Conservation (phyloP, 2,797 vertebrate genomes). For the Danio jaintianensis region DNA sequence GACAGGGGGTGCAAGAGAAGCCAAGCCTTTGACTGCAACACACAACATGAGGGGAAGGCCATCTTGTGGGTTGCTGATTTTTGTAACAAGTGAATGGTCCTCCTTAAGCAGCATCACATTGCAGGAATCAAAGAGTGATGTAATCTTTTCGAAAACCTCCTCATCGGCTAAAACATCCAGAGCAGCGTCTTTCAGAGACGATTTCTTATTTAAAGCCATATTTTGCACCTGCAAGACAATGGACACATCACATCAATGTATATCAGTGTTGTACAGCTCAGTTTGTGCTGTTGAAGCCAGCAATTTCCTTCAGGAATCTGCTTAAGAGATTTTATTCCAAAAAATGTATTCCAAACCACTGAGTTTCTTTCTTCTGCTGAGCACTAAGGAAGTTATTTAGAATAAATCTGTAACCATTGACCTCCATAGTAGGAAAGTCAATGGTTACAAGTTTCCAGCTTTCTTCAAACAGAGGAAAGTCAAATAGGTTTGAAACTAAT, state of each 20-base stretch:
- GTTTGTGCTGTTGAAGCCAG: neutral
- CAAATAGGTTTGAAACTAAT: too few relatives aligned
- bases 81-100: slow-evolving; percentile 71
- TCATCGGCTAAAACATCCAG: slow-evolving; percentile 71
- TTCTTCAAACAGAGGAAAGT: too few relatives aligned
- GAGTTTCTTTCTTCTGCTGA: too few relatives aligned
- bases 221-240: slow-evolving; percentile 77
- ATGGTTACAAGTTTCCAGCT: too few relatives aligned
- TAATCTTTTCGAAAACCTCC: slow-evolving; percentile 70
- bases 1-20: slow-evolving; percentile 62
- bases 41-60: slow-evolving; percentile 81
- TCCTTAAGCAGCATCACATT: slow-evolving; percentile 78
- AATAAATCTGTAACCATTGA: too few relatives aligned
- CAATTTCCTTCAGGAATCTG: too few relatives aligned
- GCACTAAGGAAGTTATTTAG: too few relatives aligned
- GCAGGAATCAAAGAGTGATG: slow-evolving; percentile 79
- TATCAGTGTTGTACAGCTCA: neutral
- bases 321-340: too few relatives aligned
- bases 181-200: slow-evolving; percentile 66
- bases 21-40: slow-evolving; percentile 80
- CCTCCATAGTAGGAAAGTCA: too few relatives aligned
- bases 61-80: slow-evolving; percentile 67
- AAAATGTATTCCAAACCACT: too few relatives aligned
- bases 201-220: slow-evolving; percentile 67
- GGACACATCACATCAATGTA: neutral